These are phyloP conservation scores for Myrmophylax atrothorax DNA, from an alignment of 2,113 vertebrate species.

Conservation along the genomic window DNA sequence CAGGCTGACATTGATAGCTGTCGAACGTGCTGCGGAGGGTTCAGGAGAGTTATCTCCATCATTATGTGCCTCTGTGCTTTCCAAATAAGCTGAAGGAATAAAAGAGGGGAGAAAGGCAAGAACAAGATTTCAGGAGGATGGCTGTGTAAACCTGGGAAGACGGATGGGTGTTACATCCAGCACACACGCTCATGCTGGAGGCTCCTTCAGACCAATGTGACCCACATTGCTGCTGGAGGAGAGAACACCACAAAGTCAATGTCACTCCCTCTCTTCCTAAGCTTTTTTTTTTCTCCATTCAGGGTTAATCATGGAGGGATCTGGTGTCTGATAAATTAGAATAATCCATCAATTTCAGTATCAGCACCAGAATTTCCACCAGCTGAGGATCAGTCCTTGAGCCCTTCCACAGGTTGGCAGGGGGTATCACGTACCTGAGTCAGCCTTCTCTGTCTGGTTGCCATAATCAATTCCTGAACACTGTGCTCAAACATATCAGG, in stretches of 20 bases:
- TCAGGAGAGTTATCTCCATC: neutral
- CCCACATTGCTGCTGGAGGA: neutral
- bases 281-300: neutral
- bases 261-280: neutral
- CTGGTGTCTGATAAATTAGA: neutral
- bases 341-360: neutral
- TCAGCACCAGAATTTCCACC: neutral
- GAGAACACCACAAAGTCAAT: neutral
- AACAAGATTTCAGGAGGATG: neutral
- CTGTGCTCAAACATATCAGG: neutral
- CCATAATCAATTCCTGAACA: neutral
- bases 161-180: neutral
- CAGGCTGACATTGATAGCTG: neutral
- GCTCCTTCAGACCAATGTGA: neutral
- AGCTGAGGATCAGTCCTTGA: neutral
- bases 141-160: neutral
- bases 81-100: neutral
- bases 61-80: neutral
- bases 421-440: neutral
- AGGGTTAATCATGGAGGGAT: neutral
- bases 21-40: neutral
- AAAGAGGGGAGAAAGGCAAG: neutral
- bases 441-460: slow-evolving; percentile 1
- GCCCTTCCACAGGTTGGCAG: neutral
- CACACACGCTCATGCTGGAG: accelerated